A percentile compares a stretch with the other conserved stretches of the same genome.
These are phyloP conservation scores for Periplaneta americana DNA, from an alignment of 1,140 invertebrate genomes.

Conservation along the genomic window DNA sequence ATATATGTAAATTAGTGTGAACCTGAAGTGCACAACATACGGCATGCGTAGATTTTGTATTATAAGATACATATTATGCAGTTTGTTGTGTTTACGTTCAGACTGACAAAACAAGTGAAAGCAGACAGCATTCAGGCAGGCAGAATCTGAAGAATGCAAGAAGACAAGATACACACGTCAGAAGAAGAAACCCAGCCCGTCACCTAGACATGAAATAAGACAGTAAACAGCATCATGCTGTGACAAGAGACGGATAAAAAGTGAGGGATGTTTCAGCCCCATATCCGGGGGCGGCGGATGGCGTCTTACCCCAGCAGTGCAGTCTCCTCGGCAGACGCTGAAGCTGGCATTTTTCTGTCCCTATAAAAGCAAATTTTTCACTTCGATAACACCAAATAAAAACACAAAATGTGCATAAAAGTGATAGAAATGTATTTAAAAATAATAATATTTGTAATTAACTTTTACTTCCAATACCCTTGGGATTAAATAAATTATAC, in stretches of 20 bases:
- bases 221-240: neutral
- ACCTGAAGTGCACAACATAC: too few relatives aligned
- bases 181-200: neutral
- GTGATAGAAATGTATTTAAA: neutral
- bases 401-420: neutral
- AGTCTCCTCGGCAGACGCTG: conserved; percentile 31
- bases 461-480: neutral
- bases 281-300: neutral
- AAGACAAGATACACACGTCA: neutral
- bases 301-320: conserved; percentile 31
- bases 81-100: neutral
- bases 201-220: neutral
- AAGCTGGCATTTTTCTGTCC: conserved; percentile 29
- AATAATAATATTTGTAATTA: neutral
- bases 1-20: too few relatives aligned
- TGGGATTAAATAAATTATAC: neutral
- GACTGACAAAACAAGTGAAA: neutral
- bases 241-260: neutral
- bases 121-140: neutral
- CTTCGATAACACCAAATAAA: neutral
- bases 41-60: neutral
- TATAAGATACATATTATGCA: neutral
- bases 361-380: conserved; percentile 15
- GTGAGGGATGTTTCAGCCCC: neutral
- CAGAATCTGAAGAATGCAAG: neutral